Evolutionary conservation across 2,113 vertebrate genomes (phyloP).

Genomic region (Petaurus breviceps): DNA sequence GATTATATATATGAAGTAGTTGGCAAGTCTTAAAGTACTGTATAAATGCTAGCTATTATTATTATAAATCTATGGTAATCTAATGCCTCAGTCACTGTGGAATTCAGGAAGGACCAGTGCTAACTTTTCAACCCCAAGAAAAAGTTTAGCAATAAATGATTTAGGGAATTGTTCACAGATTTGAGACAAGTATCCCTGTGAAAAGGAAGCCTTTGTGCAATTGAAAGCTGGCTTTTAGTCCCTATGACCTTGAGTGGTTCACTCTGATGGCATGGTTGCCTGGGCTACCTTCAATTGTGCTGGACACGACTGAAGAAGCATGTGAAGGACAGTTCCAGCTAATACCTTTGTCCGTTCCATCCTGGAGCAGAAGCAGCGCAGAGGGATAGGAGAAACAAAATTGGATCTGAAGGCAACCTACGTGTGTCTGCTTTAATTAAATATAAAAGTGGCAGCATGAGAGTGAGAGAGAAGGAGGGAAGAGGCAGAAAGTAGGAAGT

Average conservation of each 20-base stretch:
- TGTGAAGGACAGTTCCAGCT: fast-evolving
- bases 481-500: not conserved
- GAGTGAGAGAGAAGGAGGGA: not conserved
- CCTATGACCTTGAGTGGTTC: not conserved
- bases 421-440: not conserved
- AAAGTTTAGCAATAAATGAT: not conserved
- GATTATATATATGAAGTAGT: not conserved
- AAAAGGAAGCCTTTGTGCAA: not conserved
- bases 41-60: not conserved
- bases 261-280: not conserved
- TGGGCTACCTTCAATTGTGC: not conserved
- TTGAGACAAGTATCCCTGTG: not conserved
- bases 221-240: not conserved
- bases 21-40: too few relatives aligned
- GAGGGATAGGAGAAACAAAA: not conserved
- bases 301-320: not conserved
- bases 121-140: not conserved
- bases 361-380: fast-evolving
- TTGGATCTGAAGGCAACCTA: not conserved
- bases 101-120: not conserved
- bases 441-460: not conserved
- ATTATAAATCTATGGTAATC: not conserved
- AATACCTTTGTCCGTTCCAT: not conserved
- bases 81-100: not conserved
- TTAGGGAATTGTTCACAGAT: not conserved